Percentiles rank a stretch among this genome's conserved stretches.
Conservation (phyloP, 2,888 invertebrate genomes). For the Barypeithes pellucidus region DNA sequence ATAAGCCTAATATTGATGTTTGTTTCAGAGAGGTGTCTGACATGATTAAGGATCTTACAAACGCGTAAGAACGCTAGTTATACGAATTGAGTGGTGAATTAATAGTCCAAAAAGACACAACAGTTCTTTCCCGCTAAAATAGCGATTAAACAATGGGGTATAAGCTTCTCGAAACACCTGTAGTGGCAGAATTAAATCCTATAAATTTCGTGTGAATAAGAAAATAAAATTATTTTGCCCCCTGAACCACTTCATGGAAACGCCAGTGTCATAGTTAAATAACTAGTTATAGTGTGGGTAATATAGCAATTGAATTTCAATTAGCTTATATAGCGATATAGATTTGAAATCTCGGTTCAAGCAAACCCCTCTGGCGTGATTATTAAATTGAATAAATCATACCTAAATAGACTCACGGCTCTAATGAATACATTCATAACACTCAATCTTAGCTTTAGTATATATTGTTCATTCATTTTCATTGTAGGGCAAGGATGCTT, state of each 20-base stretch:
- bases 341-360: slow-evolving; percentile 8
- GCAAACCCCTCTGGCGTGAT: slow-evolving; percentile 18
- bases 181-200: background rate
- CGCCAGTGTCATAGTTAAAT: background rate
- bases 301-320: slow-evolving; percentile 28
- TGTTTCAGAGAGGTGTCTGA: too few relatives aligned
- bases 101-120: background rate
- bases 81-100: background rate
- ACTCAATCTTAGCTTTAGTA: background rate
- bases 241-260: too few relatives aligned
- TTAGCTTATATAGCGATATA: slow-evolving; percentile 9
- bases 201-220: too few relatives aligned
- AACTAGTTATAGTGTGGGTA: slow-evolving; percentile 17
- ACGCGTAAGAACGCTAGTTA: too few relatives aligned
- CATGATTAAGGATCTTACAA: too few relatives aligned
- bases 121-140: background rate
- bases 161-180: background rate
- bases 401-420: slow-evolving; percentile 3
- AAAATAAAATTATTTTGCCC: too few relatives aligned
- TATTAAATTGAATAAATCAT: slow-evolving; percentile 37
- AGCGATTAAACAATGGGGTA: background rate
- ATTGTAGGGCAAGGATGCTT: too few relatives aligned
- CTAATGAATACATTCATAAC: slow-evolving; percentile 27
- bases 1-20: too few relatives aligned
- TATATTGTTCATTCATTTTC: background rate